Base-by-base conservation (phyloP, 1,140 invertebrate genomes). In the Sweltsa coloradensis region DNA sequence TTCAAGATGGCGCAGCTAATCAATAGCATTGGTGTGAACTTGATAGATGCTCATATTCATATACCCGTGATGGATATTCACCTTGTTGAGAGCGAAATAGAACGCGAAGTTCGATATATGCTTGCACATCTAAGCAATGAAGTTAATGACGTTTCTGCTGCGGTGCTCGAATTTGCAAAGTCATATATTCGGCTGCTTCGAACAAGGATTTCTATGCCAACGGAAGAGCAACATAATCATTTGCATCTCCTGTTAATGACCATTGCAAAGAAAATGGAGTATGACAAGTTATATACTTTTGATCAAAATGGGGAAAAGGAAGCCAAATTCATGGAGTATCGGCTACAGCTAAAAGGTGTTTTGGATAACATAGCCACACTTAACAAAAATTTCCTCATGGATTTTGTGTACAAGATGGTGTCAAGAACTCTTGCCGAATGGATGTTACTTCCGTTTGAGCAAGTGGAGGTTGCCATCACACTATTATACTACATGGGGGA, bases 301-400 rank as follows among this genome's bases (percentile, higher is more conserved):
- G 66, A 71, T n/a, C 59, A 65, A 41, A 71, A 73, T 60, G 73
- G 72, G 7, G 71, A 75, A 57, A 73, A 76, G 46, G 74, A 77
- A 59, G 72, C 71, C 13, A 64, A 64, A 56, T 77, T 78, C 60
- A 56, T 65, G 42, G 70, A 73, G 47, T 61, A 54, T 27, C 45
- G 60, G 47, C 76, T 76, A 56, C 68, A 72, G 40, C 52, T 75
- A 19, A 74, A 73, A 57, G 62, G 70, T 5, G 57, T 77, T 3
- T 73, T 76, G 55, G 74, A 73, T 53, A 76, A 75, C 52, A 51
- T 77, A 27, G 66, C 66, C 31, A 58, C 59, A 5, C 50, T 74
- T 45, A 69, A 75, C 50, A 56, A 59, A 14, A 60, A 72, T 26
- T 55, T 75, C 42, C 63, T 76, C 2, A 53, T 76, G 31, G 52